Evolutionary conservation across 2,888 invertebrate species (phyloP), one percentile per base, ranked within the genome.

Genomic region (Platycheirus albimanus): DNA sequence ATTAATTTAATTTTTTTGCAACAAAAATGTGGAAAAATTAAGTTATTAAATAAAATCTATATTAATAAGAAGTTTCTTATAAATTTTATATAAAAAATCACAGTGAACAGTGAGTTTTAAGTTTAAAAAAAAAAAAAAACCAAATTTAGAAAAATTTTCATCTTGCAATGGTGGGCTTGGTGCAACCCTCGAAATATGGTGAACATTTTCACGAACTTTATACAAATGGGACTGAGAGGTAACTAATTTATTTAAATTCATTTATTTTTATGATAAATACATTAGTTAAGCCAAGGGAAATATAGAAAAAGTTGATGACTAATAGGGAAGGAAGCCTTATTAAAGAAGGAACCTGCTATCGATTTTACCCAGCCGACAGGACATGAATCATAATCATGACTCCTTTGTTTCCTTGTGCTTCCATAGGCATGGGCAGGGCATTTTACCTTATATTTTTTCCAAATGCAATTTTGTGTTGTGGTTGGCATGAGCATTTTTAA

Each of bases 151-250:
- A n/a, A 24, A 20, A 67, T 38, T 54, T 28, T 41, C 38, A 38
- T 38, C 38, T 52, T 58, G 69, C 83, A 86, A 90, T 90, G 90
- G 90, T 91, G 86, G 90, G 91, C 43, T 86, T 91, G 76, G 86
- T 90, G 61, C 90, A 91, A 88, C 91, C 91, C 30, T 85, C 88
- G 36, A 90, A 90, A 87, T 91, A 91, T 87, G 91, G 91, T 61
- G 91, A 90, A 87, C 87, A 91, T 86, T 91, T 91, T 85, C 91
- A 91, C 84, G 91, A 91, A 85, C 86, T 91, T 61, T 91, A 90
- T 75, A 90, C 90, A 7, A 89, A 88, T 86, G 89, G 88, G 86
- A 87, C 88, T 15, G 89, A 90, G 85, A 90, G 88, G 88, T 90
- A 88, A 85, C 64, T 78, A 33, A 78, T 77, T 81, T 74, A n/a